These are phyloP conservation scores for Natrix natrix DNA, from an alignment of 2,797 vertebrate genomes.

Conservation along the genomic window DNA sequence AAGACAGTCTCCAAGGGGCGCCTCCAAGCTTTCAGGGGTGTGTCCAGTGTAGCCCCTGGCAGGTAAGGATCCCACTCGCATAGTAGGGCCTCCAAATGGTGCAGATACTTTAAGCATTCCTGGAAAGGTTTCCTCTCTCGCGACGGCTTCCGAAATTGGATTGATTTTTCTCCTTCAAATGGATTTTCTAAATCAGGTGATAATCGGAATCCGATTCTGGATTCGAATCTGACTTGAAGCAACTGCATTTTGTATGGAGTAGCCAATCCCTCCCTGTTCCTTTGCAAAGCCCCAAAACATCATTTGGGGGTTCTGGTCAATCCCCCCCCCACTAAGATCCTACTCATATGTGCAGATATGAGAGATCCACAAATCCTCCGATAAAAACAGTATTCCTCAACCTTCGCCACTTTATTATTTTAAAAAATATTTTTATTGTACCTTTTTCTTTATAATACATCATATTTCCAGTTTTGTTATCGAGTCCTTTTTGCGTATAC, in stretches of 20 bases:
- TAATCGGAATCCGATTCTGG: neutral
- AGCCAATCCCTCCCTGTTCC: neutral
- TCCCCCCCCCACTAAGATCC: fast-evolving
- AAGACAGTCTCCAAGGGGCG: neutral
- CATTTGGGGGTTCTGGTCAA: too few relatives aligned
- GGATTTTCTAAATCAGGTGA: too few relatives aligned
- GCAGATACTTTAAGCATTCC: neutral
- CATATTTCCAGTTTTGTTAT: too few relatives aligned
- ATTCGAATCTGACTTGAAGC: neutral
- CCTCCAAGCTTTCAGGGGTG: neutral
- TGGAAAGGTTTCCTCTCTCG: neutral
- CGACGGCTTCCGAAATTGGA: neutral
- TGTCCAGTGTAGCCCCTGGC: too few relatives aligned
- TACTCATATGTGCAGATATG: neutral
- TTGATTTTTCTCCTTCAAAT: neutral
- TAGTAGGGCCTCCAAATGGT: neutral
- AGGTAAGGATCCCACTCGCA: neutral
- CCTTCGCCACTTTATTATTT: too few relatives aligned
- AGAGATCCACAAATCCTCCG: neutral
- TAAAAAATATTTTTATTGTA: too few relatives aligned
- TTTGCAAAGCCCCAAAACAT: neutral
- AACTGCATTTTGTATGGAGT: too few relatives aligned
- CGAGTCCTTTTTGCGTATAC: too few relatives aligned
- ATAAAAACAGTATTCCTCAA: neutral
- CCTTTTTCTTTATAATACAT: too few relatives aligned